A percentile compares a stretch with the other conserved stretches of the same genome.
Conservation (phyloP, 53 echinoderm and acorn worm genomes). For the Apostichopus leukothele region DNA sequence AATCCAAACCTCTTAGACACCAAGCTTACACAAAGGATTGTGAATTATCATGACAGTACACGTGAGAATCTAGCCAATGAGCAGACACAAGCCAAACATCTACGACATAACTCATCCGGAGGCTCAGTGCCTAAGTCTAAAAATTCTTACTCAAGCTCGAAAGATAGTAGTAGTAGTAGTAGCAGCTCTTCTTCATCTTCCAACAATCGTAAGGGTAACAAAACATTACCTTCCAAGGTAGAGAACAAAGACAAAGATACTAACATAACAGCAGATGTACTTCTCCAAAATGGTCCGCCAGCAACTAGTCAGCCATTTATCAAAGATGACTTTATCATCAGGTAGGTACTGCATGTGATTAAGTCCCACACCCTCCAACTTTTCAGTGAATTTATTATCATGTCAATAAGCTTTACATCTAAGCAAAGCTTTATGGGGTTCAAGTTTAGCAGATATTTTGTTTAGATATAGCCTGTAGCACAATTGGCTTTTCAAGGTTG, state of each 20-base stretch:
- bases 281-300: constrained; percentile 35
- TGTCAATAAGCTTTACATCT: too few species aligned
- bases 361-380: too few species aligned
- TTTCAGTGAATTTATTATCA: too few species aligned
- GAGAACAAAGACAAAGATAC: constrained; percentile 84
- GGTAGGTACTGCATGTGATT: not conserved
- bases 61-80: constrained; percentile 97
- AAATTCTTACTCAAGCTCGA: constrained; percentile 41
- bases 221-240: constrained; percentile 77
- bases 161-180: constrained; percentile 35
- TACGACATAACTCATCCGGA: constrained; percentile 72
- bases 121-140: constrained; percentile 35
- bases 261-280: constrained; percentile 33
- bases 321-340: constrained; percentile 42
- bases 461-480: too few species aligned
- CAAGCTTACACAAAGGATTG: constrained; percentile 85
- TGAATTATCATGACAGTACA: constrained; percentile 89
- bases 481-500: too few species aligned
- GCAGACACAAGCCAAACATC: constrained; percentile 79
- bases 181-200: not conserved
- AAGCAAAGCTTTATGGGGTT: too few species aligned
- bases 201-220: constrained; percentile 61
- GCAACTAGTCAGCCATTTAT: constrained; percentile 29
- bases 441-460: too few species aligned
- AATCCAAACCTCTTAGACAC: constrained; percentile 76